These are phyloP conservation scores for Latrodectus hesperus DNA, from an alignment of 2,888 invertebrate species.

Conservation along the genomic window DNA sequence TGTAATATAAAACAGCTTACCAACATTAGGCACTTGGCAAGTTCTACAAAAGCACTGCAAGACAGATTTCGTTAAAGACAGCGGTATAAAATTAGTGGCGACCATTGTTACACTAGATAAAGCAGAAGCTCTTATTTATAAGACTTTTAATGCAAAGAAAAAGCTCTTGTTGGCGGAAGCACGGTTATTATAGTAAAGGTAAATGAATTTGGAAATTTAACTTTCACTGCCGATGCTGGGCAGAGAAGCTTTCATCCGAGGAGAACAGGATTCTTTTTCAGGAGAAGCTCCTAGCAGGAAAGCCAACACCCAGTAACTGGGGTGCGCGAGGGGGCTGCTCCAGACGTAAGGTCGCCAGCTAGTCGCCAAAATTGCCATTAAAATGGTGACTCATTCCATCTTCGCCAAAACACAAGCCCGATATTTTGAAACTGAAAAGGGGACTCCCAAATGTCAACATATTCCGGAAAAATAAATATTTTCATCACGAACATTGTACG, in stretches of 20 bases:
- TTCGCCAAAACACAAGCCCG: background rate
- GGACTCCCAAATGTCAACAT: conserved; percentile 14
- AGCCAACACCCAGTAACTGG: conserved; percentile 68
- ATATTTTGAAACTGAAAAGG: conserved; percentile 1
- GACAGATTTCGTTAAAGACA: conserved; percentile 59
- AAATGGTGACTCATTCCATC: conserved; percentile 36
- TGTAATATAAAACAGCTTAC: conserved; percentile 17
- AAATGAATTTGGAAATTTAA: conserved; percentile 1
- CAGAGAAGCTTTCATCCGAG: conserved; percentile 24
- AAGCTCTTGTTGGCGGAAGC: conserved; percentile 46
- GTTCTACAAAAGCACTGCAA: conserved; percentile 65
- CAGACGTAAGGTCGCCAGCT: conserved; percentile 47
- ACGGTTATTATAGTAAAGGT: background rate
- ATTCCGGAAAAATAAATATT: conserved; percentile 7
- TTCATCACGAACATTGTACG: background rate
- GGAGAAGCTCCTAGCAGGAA: conserved; percentile 43
- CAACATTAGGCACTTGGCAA: conserved; percentile 66
- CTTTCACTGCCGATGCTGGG: background rate
- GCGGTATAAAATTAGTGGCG: conserved; percentile 50
- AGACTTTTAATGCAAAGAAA: conserved; percentile 4
- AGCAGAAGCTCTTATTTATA: background rate
- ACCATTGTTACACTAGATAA: conserved; percentile 40
- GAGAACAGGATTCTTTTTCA: background rate
- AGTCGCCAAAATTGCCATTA: conserved; percentile 59
- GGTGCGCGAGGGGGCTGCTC: conserved; percentile 25